A percentile compares a stretch with the other conserved stretches of the same genome.
These are phyloP conservation scores for Andrena minutula DNA, from an alignment of 2,888 invertebrate genomes.

Conservation along the genomic window DNA sequence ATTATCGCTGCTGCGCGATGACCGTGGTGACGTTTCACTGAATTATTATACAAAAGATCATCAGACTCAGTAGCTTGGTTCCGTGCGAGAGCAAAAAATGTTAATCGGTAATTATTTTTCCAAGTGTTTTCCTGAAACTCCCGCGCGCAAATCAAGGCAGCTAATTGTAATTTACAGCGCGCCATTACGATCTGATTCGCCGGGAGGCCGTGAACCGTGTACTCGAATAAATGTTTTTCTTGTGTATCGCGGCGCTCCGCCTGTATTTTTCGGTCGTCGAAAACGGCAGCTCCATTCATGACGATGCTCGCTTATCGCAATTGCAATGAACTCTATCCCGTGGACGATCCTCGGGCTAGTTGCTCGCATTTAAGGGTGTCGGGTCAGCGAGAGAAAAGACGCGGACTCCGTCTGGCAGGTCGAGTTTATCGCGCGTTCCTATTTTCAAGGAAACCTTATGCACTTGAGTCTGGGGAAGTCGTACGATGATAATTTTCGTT, in stretches of 20 bases:
- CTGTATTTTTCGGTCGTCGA: not conserved
- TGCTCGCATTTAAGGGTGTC: not conserved
- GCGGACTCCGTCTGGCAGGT: not conserved
- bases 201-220: not conserved
- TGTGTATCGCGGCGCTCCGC: no score
- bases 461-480: conserved; percentile 23
- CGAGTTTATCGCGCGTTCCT: conserved; percentile 30
- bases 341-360: not conserved
- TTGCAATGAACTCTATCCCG: conserved; percentile 26
- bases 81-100: no score
- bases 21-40: no score
- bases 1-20: no score
- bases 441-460: conserved; percentile 33
- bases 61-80: no score
- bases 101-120: no score
- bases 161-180: no score
- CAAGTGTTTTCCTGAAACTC: no score
- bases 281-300: not conserved
- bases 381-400: not conserved
- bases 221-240: not conserved
- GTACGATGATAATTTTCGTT: conserved; percentile 16
- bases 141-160: no score
- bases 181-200: no score
- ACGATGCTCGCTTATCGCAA: conserved; percentile 5
- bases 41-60: no score